A percentile compares a stretch with the other conserved stretches of the same genome.
Conservation (phyloP, 2,113 vertebrate genomes). For the Embiotoca jacksoni region DNA sequence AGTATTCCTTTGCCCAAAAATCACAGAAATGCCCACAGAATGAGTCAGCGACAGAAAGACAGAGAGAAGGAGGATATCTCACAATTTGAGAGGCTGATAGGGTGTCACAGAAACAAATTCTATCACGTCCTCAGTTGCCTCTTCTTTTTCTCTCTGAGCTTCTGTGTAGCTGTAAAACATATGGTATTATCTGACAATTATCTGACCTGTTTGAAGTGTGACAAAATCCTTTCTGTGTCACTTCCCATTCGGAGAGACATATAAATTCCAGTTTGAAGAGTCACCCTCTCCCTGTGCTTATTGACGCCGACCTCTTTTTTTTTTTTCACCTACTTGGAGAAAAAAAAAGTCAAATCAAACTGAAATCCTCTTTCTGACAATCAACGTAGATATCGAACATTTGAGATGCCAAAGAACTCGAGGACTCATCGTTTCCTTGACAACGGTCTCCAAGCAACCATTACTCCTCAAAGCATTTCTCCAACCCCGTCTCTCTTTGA, state of each 20-base stretch:
- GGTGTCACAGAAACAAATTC: constrained; percentile 58
- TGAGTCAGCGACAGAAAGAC: constrained; percentile 71
- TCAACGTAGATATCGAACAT: constrained; percentile 78
- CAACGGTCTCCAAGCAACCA: constrained; percentile 87
- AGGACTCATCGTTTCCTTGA: constrained; percentile 83
- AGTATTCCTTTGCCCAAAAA: constrained; percentile 54
- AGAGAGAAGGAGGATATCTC: constrained; percentile 65
- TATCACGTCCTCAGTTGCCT: constrained; percentile 37
- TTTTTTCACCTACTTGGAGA: not conserved
- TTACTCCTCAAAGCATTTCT: constrained; percentile 80
- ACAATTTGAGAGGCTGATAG: constrained; percentile 62
- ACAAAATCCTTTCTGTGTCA: constrained; percentile 18
- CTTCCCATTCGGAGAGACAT: not conserved
- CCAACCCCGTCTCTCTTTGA: constrained; percentile 63
- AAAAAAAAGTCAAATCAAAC: constrained; percentile 16
- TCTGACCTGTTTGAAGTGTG: constrained; percentile 56
- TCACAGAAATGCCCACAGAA: constrained; percentile 57
- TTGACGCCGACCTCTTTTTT: not conserved
- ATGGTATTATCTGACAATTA: constrained; percentile 52
- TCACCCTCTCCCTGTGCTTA: constrained; percentile 10
- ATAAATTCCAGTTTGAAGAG: constrained; percentile 17
- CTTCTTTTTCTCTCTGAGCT: constrained; percentile 7
- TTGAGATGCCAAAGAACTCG: constrained; percentile 80
- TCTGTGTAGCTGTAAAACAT: constrained; percentile 50
- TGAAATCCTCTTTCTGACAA: constrained; percentile 48